Base-by-base conservation (phyloP, 2,113 vertebrate genomes). In the Meles meles region DNA sequence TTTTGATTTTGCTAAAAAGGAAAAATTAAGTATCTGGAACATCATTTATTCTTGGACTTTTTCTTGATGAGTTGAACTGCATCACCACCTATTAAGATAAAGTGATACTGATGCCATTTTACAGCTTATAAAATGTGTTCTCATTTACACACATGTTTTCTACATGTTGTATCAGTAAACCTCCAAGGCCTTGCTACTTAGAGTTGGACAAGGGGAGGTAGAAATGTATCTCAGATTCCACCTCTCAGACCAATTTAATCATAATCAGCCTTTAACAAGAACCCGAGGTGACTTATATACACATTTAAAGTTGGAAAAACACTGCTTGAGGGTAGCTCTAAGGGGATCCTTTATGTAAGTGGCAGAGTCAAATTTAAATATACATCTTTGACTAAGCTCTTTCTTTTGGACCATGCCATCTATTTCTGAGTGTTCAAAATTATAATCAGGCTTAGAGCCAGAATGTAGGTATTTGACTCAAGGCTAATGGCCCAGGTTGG, bases 381-480 rank as follows among this genome's bases (percentile, higher is more conserved):
- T 57, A 20, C 21, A 11, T 87, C 47, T 94, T 85, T 91, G 57
- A 72, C 4, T 31, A 49, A n/a, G 29, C 49, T 93, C 79, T 97
- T 96, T 84, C 71, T 84, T 13, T 88, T 44, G 7, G 34, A 29
- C 77, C 13, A 8, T 77, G 39, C 4, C 52, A 27, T 94, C 55
- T 83, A 59, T 42, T 27, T 44, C 8, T 74, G 69, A 93, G 0
- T 23, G 18, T 72, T 71, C 44, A 63, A 83, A 92, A 0, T 86
- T 37, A 31, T 20, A 39, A 4, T 6, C 57, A 57, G 12, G 84
- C 77, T 79, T 80, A 67, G 67, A 97, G 52, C 77, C 47, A 85
- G 84, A 97, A 79, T n/a, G 42, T 49, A 44, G 27, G 44, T 88
- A 72, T 96, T 88, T 97, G 63, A 77, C 74, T 94, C 83, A 10